These are phyloP conservation scores for Hoplostethus atlanticus DNA, from an alignment of 2,797 vertebrate species.

Conservation along the genomic window DNA sequence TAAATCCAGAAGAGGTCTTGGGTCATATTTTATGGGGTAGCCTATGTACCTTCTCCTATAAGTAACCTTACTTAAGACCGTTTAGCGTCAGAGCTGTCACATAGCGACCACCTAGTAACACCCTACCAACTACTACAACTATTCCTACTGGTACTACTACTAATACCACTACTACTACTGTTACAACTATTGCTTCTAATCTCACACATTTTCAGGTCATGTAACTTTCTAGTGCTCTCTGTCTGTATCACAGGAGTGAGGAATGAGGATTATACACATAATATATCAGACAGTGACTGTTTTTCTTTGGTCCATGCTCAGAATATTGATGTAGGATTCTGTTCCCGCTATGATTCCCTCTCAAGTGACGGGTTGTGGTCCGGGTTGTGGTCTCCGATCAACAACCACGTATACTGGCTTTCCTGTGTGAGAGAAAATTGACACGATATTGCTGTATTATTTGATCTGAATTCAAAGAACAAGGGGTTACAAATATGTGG, in stretches of 20 bases:
- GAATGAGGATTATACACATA: neutral
- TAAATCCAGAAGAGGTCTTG: too few relatives aligned
- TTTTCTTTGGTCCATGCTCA: slow-evolving; percentile 1
- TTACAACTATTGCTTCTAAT: too few relatives aligned
- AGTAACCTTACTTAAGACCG: too few relatives aligned
- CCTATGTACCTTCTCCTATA: too few relatives aligned
- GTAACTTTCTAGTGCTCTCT: neutral
- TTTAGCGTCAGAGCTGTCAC: too few relatives aligned
- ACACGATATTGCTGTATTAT: slow-evolving; percentile 8
- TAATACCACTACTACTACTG: too few relatives aligned
- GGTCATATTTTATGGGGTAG: too few relatives aligned
- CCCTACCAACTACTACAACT: too few relatives aligned
- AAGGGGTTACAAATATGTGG: neutral
- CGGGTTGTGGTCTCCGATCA: neutral
- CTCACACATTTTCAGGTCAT: neutral
- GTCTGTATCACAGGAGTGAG: slow-evolving; percentile 14
- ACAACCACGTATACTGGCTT: neutral
- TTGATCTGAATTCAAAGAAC: slow-evolving; percentile 8
- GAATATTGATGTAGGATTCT: neutral
- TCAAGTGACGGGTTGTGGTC: neutral
- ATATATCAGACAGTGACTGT: neutral
- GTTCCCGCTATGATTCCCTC: slow-evolving; percentile 1
- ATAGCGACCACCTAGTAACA: too few relatives aligned
- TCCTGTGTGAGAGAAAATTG: slow-evolving; percentile 43
- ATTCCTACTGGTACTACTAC: too few relatives aligned